A percentile compares a stretch with the other conserved stretches of the same genome.
Conservation (phyloP, 2,113 vertebrate genomes). For the Cyanoliseus patagonus region DNA sequence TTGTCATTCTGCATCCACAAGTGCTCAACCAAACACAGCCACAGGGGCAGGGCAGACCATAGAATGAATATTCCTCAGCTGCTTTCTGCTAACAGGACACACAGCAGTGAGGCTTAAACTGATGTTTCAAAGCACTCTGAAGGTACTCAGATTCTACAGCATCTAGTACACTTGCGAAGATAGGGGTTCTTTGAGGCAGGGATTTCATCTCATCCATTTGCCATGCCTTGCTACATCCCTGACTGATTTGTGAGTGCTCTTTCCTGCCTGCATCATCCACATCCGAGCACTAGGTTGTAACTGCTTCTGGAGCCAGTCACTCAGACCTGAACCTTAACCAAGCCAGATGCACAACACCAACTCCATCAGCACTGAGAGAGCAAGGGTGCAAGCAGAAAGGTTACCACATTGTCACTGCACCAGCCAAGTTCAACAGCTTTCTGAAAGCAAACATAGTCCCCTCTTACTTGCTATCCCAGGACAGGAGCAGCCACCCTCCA, state of each 20-base stretch:
- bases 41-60: background rate
- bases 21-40: background rate
- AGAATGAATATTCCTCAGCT: background rate
- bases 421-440: background rate
- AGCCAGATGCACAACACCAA: background rate
- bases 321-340: background rate
- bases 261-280: background rate
- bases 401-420: rapidly evolving
- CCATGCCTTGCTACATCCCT: background rate
- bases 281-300: background rate
- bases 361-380: background rate
- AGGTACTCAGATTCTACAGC: background rate
- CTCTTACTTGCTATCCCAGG: background rate
- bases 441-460: background rate
- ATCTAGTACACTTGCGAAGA: background rate
- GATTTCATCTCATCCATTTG: background rate
- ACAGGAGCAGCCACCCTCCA: background rate
- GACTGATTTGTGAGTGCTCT: rapidly evolving
- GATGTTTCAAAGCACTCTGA: background rate
- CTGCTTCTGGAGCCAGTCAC: background rate
- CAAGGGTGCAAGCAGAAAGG: background rate
- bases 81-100: background rate
- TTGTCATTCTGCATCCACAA: background rate
- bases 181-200: background rate
- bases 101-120: background rate